A percentile compares a stretch with the other conserved stretches of the same genome.
phyloP scores from a whole-genome alignment of 1,140 invertebrate genomes.

The Drosophila sproati region DNA sequence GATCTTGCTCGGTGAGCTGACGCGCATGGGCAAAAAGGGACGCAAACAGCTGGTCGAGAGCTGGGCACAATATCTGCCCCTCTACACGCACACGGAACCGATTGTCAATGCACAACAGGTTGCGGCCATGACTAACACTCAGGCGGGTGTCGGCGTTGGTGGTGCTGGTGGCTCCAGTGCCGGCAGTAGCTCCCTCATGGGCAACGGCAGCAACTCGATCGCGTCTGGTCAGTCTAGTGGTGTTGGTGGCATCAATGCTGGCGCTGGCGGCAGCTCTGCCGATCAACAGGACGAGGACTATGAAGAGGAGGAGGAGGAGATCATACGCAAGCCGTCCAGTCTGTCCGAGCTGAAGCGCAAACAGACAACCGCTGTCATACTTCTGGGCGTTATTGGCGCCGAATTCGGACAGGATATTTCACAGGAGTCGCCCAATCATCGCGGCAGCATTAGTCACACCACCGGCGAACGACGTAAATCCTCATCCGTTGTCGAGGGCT shows the following conservation, averaged over 20 bases:
- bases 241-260: constrained; percentile 2
- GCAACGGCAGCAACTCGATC: constrained; percentile 25
- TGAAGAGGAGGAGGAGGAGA: constrained; percentile 93
- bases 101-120: constrained; percentile 86
- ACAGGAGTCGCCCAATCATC: constrained; percentile 86
- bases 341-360: constrained; percentile 95
- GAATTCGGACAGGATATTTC: constrained; percentile 98
- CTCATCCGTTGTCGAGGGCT: constrained; percentile 94
- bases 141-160: constrained; percentile 36
- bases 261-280: constrained; percentile 17
- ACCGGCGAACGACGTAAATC: constrained; percentile 89
- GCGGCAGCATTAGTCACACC: constrained; percentile 82
- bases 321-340: constrained; percentile 92
- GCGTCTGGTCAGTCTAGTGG: constrained; percentile 14
- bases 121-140: constrained; percentile 81
- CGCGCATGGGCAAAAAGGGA: constrained; percentile 95
- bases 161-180: constrained; percentile 23
- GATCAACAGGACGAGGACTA: constrained; percentile 88
- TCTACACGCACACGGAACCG: constrained; percentile 91
- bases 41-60: constrained; percentile 96
- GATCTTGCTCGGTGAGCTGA: constrained; percentile 96
- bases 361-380: constrained; percentile 98
- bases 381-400: constrained; percentile 98
- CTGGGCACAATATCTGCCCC: constrained; percentile 97
- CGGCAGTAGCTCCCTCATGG: constrained; percentile 17